Base-by-base conservation (phyloP, 2,797 vertebrate species). In the Nyctalus aviator region DNA sequence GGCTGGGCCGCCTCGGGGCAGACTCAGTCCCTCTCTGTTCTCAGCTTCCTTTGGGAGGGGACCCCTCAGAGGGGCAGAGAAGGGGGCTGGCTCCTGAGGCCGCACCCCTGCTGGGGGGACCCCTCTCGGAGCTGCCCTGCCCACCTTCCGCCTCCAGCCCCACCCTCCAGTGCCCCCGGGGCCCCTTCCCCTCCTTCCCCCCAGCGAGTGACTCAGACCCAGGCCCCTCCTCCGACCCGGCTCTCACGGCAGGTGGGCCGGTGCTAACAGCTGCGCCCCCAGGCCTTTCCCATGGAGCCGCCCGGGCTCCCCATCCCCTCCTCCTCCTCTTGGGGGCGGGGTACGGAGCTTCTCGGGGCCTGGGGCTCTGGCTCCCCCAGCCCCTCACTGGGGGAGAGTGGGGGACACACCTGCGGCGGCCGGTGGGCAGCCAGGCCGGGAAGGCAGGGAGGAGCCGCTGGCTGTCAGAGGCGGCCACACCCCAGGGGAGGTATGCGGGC, bases 401-500 rank as follows among this genome's bases (percentile, higher is more conserved):
- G 44, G 44, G 44, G 44, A 44, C 44, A 44, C 44, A 2, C 44
- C 37, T 41, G 44, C 44, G 44, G 44, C 44, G 11, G 44, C 44
- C 10, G 9, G 44, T 44, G 44, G 44, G 44, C 44, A 44, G 44
- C 44, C 9, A 11, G 44, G 44, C 44, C 44, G 2, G 44, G 44
- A 11, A 44, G 9, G 44, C 8, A 44, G 44, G 41, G 46, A 48
- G 73, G 53, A 88, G 37, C 21, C 53, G 17, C 37, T 32, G 35
- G 21, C 37, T 37, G 35, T 72, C 7, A 14, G 91, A 88, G 86
- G 77, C 5, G 32, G 96, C 62, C 95, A 93, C 85, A 68, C 95
- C 95, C 89, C 73, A 69, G 64, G 84, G 73, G 76, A 91, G 90
- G 77, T 90, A 83, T 91, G 85, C 81, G 46, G 12, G 46, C 46